A percentile compares a stretch with the other conserved stretches of the same genome.
phyloP scores from a whole-genome alignment of 2,797 vertebrate species.

The Bradypus variegatus region DNA sequence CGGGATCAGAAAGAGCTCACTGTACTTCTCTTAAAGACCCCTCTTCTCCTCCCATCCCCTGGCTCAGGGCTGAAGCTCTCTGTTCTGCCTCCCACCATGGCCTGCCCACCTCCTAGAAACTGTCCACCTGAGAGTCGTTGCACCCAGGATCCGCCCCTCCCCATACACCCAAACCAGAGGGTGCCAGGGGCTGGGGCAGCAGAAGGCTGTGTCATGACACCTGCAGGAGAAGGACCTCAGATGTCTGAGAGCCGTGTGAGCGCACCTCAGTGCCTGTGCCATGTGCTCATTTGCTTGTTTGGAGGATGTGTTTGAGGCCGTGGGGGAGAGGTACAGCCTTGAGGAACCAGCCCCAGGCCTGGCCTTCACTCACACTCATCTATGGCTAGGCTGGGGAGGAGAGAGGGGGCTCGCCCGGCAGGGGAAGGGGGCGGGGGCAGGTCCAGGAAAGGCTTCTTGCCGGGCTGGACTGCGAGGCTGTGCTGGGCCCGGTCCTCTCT shows the following conservation, averaged over 20 bases:
- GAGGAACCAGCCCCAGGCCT: background rate
- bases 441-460: background rate
- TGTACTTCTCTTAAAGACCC: slow-evolving; percentile 32
- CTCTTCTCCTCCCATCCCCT: background rate
- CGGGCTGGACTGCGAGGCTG: background rate
- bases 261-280: background rate
- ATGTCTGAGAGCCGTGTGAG: background rate
- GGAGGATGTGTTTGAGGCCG: background rate
- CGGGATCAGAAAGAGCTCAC: slow-evolving; percentile 48
- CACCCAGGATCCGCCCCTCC: background rate
- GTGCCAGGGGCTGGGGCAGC: background rate
- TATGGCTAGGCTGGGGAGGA: background rate
- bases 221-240: background rate
- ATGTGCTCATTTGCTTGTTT: background rate
- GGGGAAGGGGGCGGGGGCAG: background rate
- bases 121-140: background rate
- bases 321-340: background rate
- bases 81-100: background rate
- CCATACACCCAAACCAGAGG: background rate
- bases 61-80: background rate
- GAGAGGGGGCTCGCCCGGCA: background rate
- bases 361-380: background rate
- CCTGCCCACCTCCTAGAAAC: background rate
- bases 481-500: background rate
- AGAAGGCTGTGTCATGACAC: background rate